These are phyloP conservation scores for Heteractis magnifica DNA, from an alignment of 92 coral and sea anemone species.

Conservation along the genomic window DNA sequence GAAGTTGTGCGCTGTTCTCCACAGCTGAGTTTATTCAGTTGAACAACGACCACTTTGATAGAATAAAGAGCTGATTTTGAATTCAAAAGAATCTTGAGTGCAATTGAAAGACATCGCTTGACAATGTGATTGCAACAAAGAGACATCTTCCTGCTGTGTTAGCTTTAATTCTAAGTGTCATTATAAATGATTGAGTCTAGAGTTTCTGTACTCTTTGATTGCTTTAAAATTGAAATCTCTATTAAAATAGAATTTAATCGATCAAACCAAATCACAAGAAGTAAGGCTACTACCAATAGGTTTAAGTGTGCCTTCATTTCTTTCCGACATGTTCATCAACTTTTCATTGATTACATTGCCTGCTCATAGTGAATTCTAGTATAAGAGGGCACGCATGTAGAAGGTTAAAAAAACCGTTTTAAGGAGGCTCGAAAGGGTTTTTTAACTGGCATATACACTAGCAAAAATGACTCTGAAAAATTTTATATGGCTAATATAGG, in stretches of 20 bases:
- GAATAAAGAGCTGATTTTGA: constrained; percentile 1
- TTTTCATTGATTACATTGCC: too few relatives aligned
- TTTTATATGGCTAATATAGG: too few relatives aligned
- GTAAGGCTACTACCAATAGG: too few relatives aligned
- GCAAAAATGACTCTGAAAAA: too few relatives aligned
- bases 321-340: too few relatives aligned
- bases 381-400: too few relatives aligned
- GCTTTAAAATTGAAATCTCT: not conserved
- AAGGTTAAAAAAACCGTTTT: too few relatives aligned
- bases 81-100: constrained; percentile 16
- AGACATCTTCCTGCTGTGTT: constrained; percentile 27
- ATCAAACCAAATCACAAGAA: not conserved
- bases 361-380: too few relatives aligned
- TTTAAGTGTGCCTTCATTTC: too few relatives aligned
- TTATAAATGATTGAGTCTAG: not conserved
- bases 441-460: too few relatives aligned
- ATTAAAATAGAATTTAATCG: not conserved
- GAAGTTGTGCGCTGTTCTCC: not conserved
- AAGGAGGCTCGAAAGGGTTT: too few relatives aligned
- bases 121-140: not conserved
- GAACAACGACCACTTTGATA: constrained; percentile 15
- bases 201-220: not conserved
- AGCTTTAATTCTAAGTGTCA: not conserved
- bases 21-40: constrained; percentile 28
- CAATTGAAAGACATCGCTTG: constrained; percentile 21